These are phyloP conservation scores for Ephydatia muelleri DNA, from an alignment of 37 sponge, comb jelly and placozoan species.

Conservation along the genomic window DNA sequence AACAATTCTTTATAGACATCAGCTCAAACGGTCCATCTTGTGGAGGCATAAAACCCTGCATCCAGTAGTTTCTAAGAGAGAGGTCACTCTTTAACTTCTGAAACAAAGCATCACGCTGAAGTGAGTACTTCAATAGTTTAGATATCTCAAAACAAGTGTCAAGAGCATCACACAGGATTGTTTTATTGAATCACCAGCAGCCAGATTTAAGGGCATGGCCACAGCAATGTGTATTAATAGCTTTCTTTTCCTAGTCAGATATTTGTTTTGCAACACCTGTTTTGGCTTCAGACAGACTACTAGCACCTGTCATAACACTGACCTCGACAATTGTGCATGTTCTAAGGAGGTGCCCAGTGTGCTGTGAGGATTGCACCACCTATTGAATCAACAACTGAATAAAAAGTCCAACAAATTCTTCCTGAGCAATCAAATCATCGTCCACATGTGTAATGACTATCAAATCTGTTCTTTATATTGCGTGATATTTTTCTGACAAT, in stretches of 20 bases:
- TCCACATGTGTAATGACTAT: constrained; percentile 38
- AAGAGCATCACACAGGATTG: constrained; percentile 51
- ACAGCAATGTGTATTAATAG: constrained; percentile 34
- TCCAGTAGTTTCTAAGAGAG: not conserved
- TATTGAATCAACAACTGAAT: constrained; percentile 16
- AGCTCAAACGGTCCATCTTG: constrained; percentile 67
- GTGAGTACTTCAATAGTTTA: constrained; percentile 54
- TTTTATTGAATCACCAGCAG: constrained; percentile 22
- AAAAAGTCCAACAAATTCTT: constrained; percentile 56
- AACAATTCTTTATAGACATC: constrained; percentile 36
- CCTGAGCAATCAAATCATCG: constrained; percentile 30
- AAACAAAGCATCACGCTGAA: constrained; percentile 31
- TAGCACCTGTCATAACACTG: constrained; percentile 66
- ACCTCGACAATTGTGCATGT: constrained; percentile 41
- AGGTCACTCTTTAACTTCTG: constrained; percentile 22
- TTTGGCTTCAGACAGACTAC: constrained; percentile 32
- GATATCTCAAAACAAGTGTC: constrained; percentile 31
- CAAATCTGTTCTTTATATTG: constrained; percentile 38
- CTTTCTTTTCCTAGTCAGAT: constrained; percentile 33
- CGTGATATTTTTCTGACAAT: constrained; percentile 22
- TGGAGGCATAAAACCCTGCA: constrained; percentile 14
- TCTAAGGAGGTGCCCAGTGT: constrained; percentile 20
- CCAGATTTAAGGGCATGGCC: constrained; percentile 35
- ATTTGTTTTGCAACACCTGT: constrained; percentile 57
- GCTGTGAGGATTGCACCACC: constrained; percentile 14